Base-by-base conservation (phyloP, 2,797 vertebrate species). In the Lutra lutra region DNA sequence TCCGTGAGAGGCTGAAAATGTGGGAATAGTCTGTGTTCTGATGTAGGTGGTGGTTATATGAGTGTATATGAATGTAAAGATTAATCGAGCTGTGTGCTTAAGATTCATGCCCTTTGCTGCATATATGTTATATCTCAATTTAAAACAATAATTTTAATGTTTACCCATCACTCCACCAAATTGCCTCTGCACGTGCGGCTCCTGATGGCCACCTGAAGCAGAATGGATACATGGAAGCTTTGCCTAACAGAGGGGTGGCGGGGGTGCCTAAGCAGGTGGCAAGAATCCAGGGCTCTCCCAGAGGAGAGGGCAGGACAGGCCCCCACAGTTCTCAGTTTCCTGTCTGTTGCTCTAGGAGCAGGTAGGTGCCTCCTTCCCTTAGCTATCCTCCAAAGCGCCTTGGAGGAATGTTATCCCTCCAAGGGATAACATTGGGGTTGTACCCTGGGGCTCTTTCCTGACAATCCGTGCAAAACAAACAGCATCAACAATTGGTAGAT, bases 261-360 rank as follows among this genome's bases (percentile, higher is more conserved):
- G 23, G 40, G 80, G 58, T 68, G 72, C 86, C 86, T 91, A 79
- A 82, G 86, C 77, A 97, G 93, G 87, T 86, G 75, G 35, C n/a
- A 82, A 92, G 91, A 94, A 91, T 38, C 86, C 15, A 86, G 88
- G 60, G 46, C 29, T 97, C 35, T 93, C 96, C 92, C 94, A 84
- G 80, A 91, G 70, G 60, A 87, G 62, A 66, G 17, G 79, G 23
- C 17, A 35, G n/a, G 23, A n/a, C 0, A 23, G 58, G 40, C 56
- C 35, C 77, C n/a, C 20, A 11, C 66, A 75, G 9, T 73, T 70
- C 62, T 79, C 43, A 64, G 54, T 60, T 2, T 32, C 86, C 38
- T 35, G 32, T 18, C 66, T 21, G 3, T 29, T 84, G 35, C 8
- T 83, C 46, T 51, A 35, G 32, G 35, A 93, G 77, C 12, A 83